Percentiles rank a stretch among this genome's conserved stretches.
These are phyloP conservation scores for Rallus limicola DNA, from an alignment of 2,113 vertebrate species.

Conservation along the genomic window DNA sequence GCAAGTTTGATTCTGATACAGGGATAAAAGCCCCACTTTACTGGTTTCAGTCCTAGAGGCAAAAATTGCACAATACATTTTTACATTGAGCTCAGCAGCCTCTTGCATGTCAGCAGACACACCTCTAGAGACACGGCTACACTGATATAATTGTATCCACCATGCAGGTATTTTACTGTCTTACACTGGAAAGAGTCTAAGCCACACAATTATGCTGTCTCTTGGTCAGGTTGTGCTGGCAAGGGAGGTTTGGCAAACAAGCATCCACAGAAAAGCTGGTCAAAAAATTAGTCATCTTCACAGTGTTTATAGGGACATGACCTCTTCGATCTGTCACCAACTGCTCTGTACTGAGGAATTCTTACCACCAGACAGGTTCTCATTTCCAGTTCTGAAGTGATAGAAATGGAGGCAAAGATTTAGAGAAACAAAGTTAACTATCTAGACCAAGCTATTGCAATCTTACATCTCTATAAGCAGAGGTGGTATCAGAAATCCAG, in stretches of 20 bases:
- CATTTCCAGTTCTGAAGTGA: not conserved
- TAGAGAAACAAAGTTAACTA: not conserved
- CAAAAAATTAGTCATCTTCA: not conserved
- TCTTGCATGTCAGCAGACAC: not conserved
- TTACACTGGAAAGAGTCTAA: not conserved
- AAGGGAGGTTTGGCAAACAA: not conserved
- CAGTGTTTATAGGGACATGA: rapidly evolving
- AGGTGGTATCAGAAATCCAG: not conserved
- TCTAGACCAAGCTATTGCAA: not conserved
- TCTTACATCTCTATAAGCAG: not conserved
- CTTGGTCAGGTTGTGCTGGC: not conserved
- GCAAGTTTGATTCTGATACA: not conserved
- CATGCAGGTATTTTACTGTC: not conserved
- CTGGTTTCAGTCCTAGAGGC: no score
- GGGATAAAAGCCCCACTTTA: not conserved
- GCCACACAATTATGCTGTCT: not conserved
- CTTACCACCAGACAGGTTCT: not conserved
- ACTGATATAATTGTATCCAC: no score
- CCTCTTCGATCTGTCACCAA: not conserved
- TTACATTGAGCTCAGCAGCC: not conserved
- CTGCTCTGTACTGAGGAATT: not conserved
- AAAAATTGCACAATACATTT: no score
- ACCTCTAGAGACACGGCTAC: not conserved
- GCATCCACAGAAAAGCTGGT: not conserved
- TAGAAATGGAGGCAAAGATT: not conserved